A percentile compares a stretch with the other conserved stretches of the same genome.
These are phyloP conservation scores for Acronicta aceris DNA, from an alignment of 2,888 invertebrate species.

Conservation along the genomic window DNA sequence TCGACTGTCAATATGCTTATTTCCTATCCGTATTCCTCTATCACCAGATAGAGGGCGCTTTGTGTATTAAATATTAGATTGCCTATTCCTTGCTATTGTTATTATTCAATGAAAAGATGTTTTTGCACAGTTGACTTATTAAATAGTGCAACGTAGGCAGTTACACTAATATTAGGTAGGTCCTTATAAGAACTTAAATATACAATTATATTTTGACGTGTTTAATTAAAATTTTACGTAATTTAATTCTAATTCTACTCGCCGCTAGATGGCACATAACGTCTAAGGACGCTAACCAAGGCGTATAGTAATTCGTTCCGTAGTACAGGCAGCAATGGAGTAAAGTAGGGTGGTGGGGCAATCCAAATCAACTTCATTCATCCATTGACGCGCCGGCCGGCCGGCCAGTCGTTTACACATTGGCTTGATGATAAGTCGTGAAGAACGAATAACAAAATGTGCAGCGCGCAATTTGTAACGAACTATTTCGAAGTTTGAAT, in stretches of 20 bases:
- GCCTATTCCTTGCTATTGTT: no score
- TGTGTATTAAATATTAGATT: background rate
- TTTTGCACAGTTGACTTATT: no score
- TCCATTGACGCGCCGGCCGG: constrained; percentile 77
- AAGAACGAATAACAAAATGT: constrained; percentile 60
- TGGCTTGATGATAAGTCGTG: constrained; percentile 38
- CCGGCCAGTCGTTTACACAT: constrained; percentile 63
- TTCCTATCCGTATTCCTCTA: no score
- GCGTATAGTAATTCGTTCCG: constrained; percentile 31
- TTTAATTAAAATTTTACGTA: no score
- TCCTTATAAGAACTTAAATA: no score
- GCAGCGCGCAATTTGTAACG: constrained; percentile 78
- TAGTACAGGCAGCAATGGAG: constrained; percentile 56
- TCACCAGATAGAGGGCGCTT: constrained; percentile 56
- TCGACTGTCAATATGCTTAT: no score
- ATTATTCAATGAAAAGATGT: no score
- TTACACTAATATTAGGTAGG: no score
- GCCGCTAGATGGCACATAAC: constrained; percentile 50
- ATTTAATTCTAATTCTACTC: no score
- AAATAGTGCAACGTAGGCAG: no score
- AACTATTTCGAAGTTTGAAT: constrained; percentile 82
- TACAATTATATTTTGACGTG: no score
- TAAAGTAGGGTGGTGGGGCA: constrained; percentile 47
- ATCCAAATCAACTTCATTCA: constrained; percentile 74
- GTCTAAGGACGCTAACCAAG: background rate